phyloP scores from a whole-genome alignment of 2,113 vertebrate genomes.

The Acanthisitta chloris region DNA sequence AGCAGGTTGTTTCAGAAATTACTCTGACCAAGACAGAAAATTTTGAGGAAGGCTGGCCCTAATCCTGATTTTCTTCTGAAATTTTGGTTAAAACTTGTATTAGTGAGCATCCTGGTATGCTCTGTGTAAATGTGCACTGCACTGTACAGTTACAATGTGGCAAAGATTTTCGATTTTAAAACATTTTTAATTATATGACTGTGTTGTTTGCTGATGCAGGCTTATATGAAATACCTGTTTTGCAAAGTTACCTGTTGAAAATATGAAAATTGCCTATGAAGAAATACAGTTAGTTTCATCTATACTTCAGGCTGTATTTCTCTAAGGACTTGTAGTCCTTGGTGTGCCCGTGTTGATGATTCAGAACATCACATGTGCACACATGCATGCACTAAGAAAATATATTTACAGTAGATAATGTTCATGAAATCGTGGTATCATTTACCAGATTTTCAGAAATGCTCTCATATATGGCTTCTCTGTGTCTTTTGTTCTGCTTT shows the following conservation, averaged over 20 bases:
- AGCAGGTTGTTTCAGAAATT: neutral
- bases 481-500: neutral
- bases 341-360: neutral
- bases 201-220: neutral
- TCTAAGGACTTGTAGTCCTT: neutral
- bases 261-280: neutral
- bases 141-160: neutral
- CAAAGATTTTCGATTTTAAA: neutral
- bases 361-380: neutral
- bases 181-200: neutral
- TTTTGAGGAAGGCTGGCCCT: neutral
- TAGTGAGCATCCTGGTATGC: neutral
- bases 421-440: neutral
- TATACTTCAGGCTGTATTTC: neutral
- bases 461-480: neutral
- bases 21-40: neutral
- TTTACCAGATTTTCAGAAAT: neutral
- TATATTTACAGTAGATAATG: neutral
- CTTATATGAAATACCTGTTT: neutral
- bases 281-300: neutral
- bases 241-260: neutral
- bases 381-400: neutral
- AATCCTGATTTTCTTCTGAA: neutral
- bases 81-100: neutral
- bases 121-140: neutral